These are phyloP conservation scores for Varroa destructor DNA, from an alignment of 1,140 invertebrate species.

Conservation along the genomic window DNA sequence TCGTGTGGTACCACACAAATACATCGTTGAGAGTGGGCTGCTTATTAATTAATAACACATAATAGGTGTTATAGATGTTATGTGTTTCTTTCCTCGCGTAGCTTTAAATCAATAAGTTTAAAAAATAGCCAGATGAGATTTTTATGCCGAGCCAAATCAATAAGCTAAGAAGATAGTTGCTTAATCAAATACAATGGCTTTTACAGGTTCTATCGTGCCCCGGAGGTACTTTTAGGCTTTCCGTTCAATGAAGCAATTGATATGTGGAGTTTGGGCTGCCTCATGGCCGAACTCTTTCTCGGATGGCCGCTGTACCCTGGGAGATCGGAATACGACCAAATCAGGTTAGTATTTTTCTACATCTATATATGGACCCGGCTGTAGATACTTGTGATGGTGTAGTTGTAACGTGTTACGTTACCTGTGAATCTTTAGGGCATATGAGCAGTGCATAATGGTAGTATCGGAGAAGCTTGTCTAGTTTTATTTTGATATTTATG, in stretches of 20 bases:
- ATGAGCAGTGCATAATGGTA: not conserved
- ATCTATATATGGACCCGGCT: not conserved
- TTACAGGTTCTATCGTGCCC: constrained; percentile 53
- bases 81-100: not conserved
- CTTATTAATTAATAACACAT: no score
- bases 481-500: constrained; percentile 3
- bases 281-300: constrained; percentile 95
- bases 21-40: no score
- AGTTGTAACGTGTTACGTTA: no score
- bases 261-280: constrained; percentile 99
- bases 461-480: not conserved
- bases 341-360: constrained; percentile 3
- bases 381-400: no score
- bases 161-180: no score
- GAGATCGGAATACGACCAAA: constrained; percentile 96
- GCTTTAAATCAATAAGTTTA: not conserved
- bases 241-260: constrained; percentile 99
- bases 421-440: no score
- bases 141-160: not conserved
- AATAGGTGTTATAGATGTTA: no score
- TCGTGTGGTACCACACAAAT: no score
- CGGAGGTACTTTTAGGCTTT: constrained; percentile 92
- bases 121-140: not conserved
- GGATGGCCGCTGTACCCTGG: constrained; percentile 99
- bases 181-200: not conserved